These are phyloP conservation scores for Cepaea nemoralis DNA, from an alignment of 1,140 invertebrate species.

Conservation along the genomic window DNA sequence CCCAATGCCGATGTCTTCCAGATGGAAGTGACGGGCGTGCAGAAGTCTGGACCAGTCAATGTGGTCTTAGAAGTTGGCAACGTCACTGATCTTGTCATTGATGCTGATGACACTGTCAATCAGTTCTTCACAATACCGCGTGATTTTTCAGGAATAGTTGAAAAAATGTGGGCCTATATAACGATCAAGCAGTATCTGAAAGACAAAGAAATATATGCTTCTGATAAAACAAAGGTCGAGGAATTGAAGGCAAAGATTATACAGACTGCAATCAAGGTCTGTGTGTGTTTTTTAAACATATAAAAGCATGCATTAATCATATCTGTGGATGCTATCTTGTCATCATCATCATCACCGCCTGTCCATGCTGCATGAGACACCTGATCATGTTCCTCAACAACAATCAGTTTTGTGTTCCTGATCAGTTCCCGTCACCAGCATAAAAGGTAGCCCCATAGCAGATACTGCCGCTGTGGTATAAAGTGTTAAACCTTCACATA, in stretches of 20 bases:
- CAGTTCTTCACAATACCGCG: conserved; percentile 75
- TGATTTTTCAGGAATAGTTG: conserved; percentile 72
- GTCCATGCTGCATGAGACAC: no score
- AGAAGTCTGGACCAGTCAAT: conserved; percentile 78
- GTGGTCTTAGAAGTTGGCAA: background rate
- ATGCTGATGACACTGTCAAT: conserved; percentile 36
- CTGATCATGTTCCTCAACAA: no score
- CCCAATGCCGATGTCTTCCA: conserved; percentile 71
- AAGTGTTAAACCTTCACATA: no score
- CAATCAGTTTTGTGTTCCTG: no score
- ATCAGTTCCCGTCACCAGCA: no score
- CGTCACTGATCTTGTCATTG: conserved; percentile 5
- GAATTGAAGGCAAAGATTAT: conserved; percentile 48
- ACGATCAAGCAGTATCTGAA: conserved; percentile 79
- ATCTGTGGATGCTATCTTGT: no score
- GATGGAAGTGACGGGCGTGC: conserved; percentile 79
- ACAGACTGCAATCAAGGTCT: conserved; percentile 60
- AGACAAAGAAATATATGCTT: conserved; percentile 50
- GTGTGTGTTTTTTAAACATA: no score
- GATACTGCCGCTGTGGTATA: no score
- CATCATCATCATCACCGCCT: no score
- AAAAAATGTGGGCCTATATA: conserved; percentile 81
- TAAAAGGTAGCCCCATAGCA: no score
- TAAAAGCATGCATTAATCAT: no score
- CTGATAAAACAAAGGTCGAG: conserved; percentile 42